Base-by-base conservation (phyloP, 2,888 invertebrate species). In the Argynnis bischoffii region DNA sequence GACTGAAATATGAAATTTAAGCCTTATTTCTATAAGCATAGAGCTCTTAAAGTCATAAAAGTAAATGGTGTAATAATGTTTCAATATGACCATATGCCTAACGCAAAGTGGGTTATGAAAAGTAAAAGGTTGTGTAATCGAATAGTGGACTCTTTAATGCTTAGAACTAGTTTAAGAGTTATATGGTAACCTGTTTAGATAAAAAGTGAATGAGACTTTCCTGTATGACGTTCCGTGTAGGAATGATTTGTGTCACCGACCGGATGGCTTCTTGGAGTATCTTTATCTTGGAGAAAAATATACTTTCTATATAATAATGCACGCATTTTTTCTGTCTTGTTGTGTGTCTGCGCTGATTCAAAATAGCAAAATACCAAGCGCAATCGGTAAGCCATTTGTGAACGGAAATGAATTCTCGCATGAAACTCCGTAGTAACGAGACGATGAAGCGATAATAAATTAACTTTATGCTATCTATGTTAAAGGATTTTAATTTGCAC, bases 81-180 rank as follows among this genome's bases (percentile, higher is more conserved):
- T 73, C 74, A 71, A 72, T 66, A 70, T 65, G 70, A 71, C 64
- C 70, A 72, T 72, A 74, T 72, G 69, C 73, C 67, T 67, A 71
- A 72, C 64, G 69, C 66, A 71, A 78, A 78, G 78, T 77, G 70
- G 77, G 78, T 75, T 79, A 77, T 76, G 76, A 79, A 81, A 79
- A 81, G 80, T 78, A 78, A 81, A 81, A 81, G 78, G 78, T 81
- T 78, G 72, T 74, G 77, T 75, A 76, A 76, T 70, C 65, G 63
- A 70, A 71, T 41, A 41, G 70, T 72, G 69, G 69, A 70, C 73
- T 73, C 64, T 68, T 70, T 70, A 71, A 72, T 70, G 74, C 66
- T 69, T 69, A 63, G 51, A 74, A 75, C 76, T 72, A 70, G 71
- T 71, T 71, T 69, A 54, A 35, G 59, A 67, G 60, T 59, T 61